A percentile compares a stretch with the other conserved stretches of the same genome.
phyloP scores from a whole-genome alignment of 2,113 vertebrate species.

The Pontoporia blainvillei region DNA sequence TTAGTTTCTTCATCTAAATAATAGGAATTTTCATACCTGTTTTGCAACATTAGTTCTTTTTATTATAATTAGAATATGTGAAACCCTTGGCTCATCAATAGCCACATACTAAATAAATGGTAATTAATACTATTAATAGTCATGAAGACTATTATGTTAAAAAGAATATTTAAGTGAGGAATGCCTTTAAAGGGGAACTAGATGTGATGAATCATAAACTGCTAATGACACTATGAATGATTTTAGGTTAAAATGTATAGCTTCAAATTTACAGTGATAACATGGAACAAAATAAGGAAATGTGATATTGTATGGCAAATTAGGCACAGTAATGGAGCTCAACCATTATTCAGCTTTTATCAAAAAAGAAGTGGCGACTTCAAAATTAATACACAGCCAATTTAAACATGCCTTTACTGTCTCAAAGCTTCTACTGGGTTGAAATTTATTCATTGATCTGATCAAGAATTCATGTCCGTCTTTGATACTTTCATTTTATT shows the following conservation, averaged over 20 bases:
- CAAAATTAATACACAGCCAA: constrained; percentile 27
- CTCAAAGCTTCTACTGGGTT: neutral
- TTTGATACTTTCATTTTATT: neutral
- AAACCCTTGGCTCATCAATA: neutral
- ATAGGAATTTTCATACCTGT: neutral
- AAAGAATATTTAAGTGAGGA: neutral
- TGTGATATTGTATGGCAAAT: neutral
- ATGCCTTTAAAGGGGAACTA: neutral
- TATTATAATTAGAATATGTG: neutral
- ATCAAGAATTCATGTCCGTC: neutral
- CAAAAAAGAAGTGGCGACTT: constrained; percentile 17
- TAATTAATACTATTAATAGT: neutral
- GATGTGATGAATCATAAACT: neutral
- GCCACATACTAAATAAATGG: neutral
- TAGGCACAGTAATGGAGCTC: constrained; percentile 23
- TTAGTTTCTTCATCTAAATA: neutral
- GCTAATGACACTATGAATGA: neutral
- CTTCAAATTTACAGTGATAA: neutral
- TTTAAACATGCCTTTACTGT: neutral
- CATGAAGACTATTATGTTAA: neutral
- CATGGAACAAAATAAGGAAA: neutral
- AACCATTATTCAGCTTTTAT: constrained; percentile 25
- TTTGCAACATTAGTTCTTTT: neutral
- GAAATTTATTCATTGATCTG: neutral
- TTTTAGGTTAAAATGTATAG: constrained; percentile 9